Evolutionary conservation across 2,113 vertebrate genomes (phyloP).

Genomic region (Prunella fulvescens): DNA sequence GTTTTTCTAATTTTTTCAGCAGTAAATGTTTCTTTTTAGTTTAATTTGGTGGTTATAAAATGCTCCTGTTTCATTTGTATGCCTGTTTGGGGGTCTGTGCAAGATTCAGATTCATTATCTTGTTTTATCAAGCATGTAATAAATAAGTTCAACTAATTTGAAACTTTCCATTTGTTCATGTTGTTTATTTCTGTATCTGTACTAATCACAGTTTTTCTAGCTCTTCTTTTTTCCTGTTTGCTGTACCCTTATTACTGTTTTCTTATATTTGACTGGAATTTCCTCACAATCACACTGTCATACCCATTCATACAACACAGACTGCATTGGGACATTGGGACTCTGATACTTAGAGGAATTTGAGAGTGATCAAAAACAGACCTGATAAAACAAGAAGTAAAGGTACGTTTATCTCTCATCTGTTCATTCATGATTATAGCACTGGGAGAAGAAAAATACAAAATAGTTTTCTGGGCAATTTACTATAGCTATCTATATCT

Average conservation of each 20-base stretch:
- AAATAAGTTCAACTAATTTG: background rate
- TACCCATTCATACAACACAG: background rate
- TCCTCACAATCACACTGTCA: background rate
- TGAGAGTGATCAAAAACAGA: background rate
- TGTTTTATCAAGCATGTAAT: constrained; percentile 2
- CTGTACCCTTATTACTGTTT: background rate
- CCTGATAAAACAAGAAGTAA: background rate
- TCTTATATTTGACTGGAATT: background rate
- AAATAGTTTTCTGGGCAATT: background rate
- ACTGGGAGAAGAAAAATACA: background rate
- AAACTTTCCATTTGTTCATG: background rate
- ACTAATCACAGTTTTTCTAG: background rate
- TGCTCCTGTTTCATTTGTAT: background rate
- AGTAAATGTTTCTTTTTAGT: background rate
- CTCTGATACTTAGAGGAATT: background rate
- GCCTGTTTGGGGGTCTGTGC: background rate
- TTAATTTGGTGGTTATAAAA: background rate
- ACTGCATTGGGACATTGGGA: background rate
- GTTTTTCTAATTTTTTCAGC: background rate
- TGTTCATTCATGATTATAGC: background rate
- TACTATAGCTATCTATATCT: background rate
- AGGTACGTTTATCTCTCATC: background rate
- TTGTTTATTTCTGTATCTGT: background rate
- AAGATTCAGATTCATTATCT: background rate
- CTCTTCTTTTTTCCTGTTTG: background rate